Base-by-base conservation (phyloP, 2,888 invertebrate genomes). In the Gymnocheta viridis region DNA sequence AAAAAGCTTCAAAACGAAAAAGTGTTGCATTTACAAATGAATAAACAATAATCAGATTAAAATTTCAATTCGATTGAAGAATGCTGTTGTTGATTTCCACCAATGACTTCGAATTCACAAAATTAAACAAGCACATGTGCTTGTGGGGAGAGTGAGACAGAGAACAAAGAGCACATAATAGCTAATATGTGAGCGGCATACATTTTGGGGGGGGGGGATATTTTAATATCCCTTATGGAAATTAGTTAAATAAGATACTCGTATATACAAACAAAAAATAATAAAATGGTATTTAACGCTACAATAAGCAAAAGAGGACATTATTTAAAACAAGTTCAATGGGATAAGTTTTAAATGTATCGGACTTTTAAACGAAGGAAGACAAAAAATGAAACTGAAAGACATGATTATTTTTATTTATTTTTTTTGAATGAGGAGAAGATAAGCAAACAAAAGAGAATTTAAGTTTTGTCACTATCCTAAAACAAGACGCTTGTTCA, bases 31-130 rank as follows among this genome's bases (percentile, higher is more conserved):
- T 82, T 78, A 69, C 84, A 78, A 81, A 73, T 84, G 84, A 84
- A 81, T 78, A 69, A 67, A 84, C 77, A 84, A 64, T 47, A 81
- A 81, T 84, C 81, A 73, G 84, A 84, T 84, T 84, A 81, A 72
- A 80, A 56, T 56, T 47, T 79, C 17, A 72, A 66, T 64, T 47
- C 79, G 44, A 54, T 79, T 79, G 54, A 70, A 69, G 66, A 41
- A n/a, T 51, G 38, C 12, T 58, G 56, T 32, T 69, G 19, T 69
- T 38, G 12, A 69, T 49, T 69, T 27, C 17, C 49, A 38, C 60
- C 12, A 38, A 5, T 67, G 62, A 27, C 29, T 54, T 10, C 9
- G 22, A 32, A 64, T 44, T n/a, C 29, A n/a, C 4, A 56, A 10
- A 1, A 14, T 4, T 19, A 27, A 54, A 24, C 19, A 60, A 14